phyloP scores from a whole-genome alignment of 2,888 invertebrate genomes.

The Sturmia bella region DNA sequence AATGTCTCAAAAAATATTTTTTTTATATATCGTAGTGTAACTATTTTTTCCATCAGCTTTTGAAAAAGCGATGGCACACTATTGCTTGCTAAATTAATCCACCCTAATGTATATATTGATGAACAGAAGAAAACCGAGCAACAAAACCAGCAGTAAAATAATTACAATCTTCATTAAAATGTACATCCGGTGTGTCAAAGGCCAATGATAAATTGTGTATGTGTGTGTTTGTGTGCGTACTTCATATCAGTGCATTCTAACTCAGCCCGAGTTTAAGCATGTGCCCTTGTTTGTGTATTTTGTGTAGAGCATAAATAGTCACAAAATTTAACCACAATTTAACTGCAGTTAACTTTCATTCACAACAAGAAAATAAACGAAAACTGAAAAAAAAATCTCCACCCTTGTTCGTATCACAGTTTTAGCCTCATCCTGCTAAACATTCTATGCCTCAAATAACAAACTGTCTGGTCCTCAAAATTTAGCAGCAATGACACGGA shows the following conservation, averaged over 20 bases:
- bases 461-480: conserved; percentile 22
- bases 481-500: conserved; percentile 4
- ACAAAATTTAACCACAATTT: conserved; percentile 59
- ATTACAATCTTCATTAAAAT: conserved; percentile 65
- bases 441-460: conserved; percentile 28
- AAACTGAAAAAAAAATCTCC: background rate
- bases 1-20: no score
- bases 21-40: no score
- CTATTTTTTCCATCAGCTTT: no score
- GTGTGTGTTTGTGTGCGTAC: background rate
- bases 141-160: conserved; percentile 48
- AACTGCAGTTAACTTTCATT: conserved; percentile 57
- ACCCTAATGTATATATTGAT: background rate
- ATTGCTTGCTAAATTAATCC: no score
- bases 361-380: background rate
- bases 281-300: conserved; percentile 8
- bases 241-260: background rate
- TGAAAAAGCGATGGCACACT: no score
- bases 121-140: conserved; percentile 17
- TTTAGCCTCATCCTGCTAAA: conserved; percentile 4
- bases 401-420: conserved; percentile 16
- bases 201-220: background rate
- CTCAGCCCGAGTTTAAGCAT: background rate
- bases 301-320: conserved; percentile 38
- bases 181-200: conserved; percentile 55